phyloP scores from a whole-genome alignment of 1,140 invertebrate genomes.

The Pseudomyrmex flavicornis region DNA sequence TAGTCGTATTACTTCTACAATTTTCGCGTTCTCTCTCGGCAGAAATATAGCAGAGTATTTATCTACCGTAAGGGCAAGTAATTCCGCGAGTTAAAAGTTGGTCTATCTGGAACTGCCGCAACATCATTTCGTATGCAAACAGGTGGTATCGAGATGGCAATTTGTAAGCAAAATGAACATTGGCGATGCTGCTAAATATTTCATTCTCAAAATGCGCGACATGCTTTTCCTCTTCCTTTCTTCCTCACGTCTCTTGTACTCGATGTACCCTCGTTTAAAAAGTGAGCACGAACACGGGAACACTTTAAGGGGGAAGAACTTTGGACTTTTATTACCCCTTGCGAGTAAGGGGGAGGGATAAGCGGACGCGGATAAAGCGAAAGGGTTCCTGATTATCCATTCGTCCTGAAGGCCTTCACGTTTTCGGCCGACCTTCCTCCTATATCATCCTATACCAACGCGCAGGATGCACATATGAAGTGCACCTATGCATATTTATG shows the following conservation, averaged over 20 bases:
- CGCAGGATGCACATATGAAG: slow-evolving; percentile 57
- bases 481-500: slow-evolving; percentile 45
- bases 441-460: slow-evolving; percentile 20
- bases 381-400: slow-evolving; percentile 72
- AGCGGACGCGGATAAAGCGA: slow-evolving; percentile 44
- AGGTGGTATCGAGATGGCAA: slow-evolving; percentile 8
- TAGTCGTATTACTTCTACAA: not conserved
- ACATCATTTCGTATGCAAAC: not conserved
- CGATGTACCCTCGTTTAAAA: slow-evolving; percentile 66
- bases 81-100: not conserved
- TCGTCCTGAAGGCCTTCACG: slow-evolving; percentile 69
- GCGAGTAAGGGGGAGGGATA: slow-evolving; percentile 13
- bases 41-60: not conserved
- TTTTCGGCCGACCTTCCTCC: slow-evolving; percentile 57
- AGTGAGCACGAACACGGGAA: slow-evolving; percentile 66
- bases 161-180: slow-evolving; percentile 17
- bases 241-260: not conserved
- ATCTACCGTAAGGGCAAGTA: no score
- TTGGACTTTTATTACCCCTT: slow-evolving; percentile 61
- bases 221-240: not conserved
- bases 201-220: slow-evolving; percentile 7
- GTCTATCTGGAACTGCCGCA: not conserved
- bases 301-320: slow-evolving; percentile 47
- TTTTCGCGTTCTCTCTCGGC: not conserved
- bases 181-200: slow-evolving; percentile 59